A percentile compares a stretch with the other conserved stretches of the same genome.
Conservation (phyloP, 1,140 invertebrate species). For the Laupala kohalensis region DNA sequence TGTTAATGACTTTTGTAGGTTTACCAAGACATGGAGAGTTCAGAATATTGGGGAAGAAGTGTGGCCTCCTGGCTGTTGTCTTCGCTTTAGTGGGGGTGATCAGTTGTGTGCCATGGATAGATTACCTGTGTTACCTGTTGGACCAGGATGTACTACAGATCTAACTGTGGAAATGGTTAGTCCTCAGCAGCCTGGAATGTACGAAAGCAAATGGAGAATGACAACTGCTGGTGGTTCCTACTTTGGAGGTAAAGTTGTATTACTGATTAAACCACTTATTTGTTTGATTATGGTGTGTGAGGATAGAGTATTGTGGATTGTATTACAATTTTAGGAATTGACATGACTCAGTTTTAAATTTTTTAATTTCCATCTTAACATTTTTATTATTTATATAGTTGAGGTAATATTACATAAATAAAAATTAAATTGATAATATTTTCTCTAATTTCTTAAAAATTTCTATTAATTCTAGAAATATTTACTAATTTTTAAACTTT, state of each 20-base stretch:
- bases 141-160: constrained; percentile 50
- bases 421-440: too few species aligned
- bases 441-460: too few species aligned
- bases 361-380: too few species aligned
- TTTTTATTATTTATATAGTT: too few species aligned
- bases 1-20: constrained; percentile 26
- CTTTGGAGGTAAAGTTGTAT: constrained; percentile 58
- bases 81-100: constrained; percentile 50
- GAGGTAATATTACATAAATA: too few species aligned
- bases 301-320: too few species aligned
- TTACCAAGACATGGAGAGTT: constrained; percentile 68
- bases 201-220: constrained; percentile 73
- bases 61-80: constrained; percentile 64
- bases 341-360: too few species aligned
- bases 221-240: constrained; percentile 60
- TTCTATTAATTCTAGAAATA: too few species aligned
- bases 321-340: too few species aligned
- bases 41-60: constrained; percentile 62
- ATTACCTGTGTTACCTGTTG: constrained; percentile 43
- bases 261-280: too few species aligned
- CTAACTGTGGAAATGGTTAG: constrained; percentile 54
- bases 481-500: too few species aligned
- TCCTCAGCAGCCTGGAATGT: constrained; percentile 53
- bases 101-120: constrained; percentile 40
- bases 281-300: too few species aligned